phyloP scores from a whole-genome alignment of 2,797 vertebrate genomes.

The Telmatherina bonti region DNA sequence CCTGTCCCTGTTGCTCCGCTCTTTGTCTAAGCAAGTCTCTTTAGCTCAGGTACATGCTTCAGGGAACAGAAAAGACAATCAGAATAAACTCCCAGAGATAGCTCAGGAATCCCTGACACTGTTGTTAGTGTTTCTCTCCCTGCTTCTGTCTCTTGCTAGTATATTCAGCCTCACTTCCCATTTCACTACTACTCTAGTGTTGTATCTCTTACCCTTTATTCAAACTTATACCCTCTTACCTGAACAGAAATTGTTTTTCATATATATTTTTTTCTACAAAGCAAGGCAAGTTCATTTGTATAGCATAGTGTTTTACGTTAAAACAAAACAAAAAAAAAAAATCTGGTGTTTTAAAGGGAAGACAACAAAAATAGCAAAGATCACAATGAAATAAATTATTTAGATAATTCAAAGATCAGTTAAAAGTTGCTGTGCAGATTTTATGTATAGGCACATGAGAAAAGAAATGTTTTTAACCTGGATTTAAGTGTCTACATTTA shows the following conservation, averaged over 20 bases:
- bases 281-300: too few relatives aligned
- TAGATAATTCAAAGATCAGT: too few relatives aligned
- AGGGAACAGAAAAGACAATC: constrained; percentile 70
- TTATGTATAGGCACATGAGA: too few relatives aligned
- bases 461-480: too few relatives aligned
- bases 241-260: constrained; percentile 3
- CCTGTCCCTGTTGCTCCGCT: constrained; percentile 53
- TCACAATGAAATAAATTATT: too few relatives aligned
- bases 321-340: too few relatives aligned
- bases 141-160: background rate
- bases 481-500: too few relatives aligned
- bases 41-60: constrained; percentile 71
- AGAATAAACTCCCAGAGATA: constrained; percentile 60
- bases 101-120: constrained; percentile 38
- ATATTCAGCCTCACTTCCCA: background rate
- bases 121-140: constrained; percentile 31
- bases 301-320: too few relatives aligned
- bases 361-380: too few relatives aligned
- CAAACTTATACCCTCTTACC: background rate
- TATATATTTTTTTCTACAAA: background rate
- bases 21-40: constrained; percentile 72
- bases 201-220: background rate
- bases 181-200: background rate
- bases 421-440: too few relatives aligned
- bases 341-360: too few relatives aligned